These are phyloP conservation scores for Anarsia innoxiella DNA, from an alignment of 2,888 invertebrate genomes.

Conservation along the genomic window DNA sequence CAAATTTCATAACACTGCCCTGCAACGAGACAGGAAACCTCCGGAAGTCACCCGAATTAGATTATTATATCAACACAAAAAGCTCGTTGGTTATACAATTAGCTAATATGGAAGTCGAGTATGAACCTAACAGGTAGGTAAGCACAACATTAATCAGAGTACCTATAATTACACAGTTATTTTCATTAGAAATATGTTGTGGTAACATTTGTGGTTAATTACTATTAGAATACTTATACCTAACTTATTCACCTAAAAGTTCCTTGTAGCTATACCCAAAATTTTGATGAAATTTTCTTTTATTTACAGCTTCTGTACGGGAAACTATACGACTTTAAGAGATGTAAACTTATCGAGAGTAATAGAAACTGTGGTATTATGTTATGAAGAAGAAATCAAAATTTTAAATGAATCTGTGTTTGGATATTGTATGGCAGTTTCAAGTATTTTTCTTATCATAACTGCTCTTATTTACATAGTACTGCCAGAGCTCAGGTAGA, in stretches of 20 bases:
- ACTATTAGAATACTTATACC: too few relatives aligned
- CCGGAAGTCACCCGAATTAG: neutral
- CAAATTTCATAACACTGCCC: conserved; percentile 16
- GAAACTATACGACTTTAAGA: conserved; percentile 24
- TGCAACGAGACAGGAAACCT: conserved; percentile 17
- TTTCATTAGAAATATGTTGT: too few relatives aligned
- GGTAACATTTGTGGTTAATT: too few relatives aligned
- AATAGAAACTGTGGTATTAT: conserved; percentile 23
- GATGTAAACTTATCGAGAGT: conserved; percentile 24
- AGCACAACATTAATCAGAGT: too few relatives aligned
- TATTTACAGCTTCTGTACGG: conserved; percentile 42
- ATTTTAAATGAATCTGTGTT: conserved; percentile 31
- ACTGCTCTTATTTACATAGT: conserved; percentile 42
- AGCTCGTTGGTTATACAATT: conserved; percentile 19
- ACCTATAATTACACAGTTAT: too few relatives aligned
- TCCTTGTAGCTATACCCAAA: too few relatives aligned
- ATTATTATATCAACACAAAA: conserved; percentile 14
- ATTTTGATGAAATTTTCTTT: too few relatives aligned
- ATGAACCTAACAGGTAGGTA: conserved; percentile 26
- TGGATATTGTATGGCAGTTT: conserved; percentile 47
- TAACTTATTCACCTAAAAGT: too few relatives aligned
- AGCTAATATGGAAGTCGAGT: conserved; percentile 11
- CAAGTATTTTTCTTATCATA: conserved; percentile 41
- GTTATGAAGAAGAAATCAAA: conserved; percentile 27
- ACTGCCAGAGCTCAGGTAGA: conserved; percentile 48